These are phyloP conservation scores for Ariolimax columbianus DNA, from an alignment of 2,888 invertebrate genomes.

Conservation along the genomic window DNA sequence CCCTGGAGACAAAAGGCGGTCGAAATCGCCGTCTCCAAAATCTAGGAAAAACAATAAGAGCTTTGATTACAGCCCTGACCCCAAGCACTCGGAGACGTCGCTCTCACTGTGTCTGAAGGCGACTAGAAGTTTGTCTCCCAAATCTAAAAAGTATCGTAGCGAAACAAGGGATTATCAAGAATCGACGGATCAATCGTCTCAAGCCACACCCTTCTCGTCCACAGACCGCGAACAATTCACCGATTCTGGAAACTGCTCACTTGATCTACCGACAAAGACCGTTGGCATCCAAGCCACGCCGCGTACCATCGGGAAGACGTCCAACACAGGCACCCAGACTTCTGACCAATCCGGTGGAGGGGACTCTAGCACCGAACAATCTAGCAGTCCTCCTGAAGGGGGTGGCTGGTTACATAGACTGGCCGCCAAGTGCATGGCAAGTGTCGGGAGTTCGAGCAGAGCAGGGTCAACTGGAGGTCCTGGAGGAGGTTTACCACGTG, in stretches of 20 bases:
- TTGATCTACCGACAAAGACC: slow-evolving; percentile 51
- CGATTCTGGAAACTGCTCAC: slow-evolving; percentile 49
- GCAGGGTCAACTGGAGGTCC: slow-evolving; percentile 27
- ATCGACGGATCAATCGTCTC: slow-evolving; percentile 19
- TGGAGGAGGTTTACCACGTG: slow-evolving; percentile 54
- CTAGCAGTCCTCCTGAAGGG: slow-evolving; percentile 41
- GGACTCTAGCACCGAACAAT: slow-evolving; percentile 32
- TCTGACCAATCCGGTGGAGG: slow-evolving; percentile 27
- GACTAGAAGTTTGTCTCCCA: slow-evolving; percentile 45
- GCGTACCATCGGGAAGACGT: slow-evolving; percentile 50
- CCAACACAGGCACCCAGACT: slow-evolving; percentile 51
- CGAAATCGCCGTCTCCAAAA: slow-evolving; percentile 47
- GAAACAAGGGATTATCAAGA: slow-evolving; percentile 24
- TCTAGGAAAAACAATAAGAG: slow-evolving; percentile 30
- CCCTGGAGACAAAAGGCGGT: slow-evolving; percentile 35
- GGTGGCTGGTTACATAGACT: slow-evolving; percentile 43
- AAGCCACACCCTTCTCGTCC: slow-evolving; percentile 16
- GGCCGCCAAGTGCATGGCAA: slow-evolving; percentile 55
- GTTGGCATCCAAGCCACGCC: slow-evolving; percentile 50
- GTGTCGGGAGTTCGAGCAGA: slow-evolving; percentile 49
- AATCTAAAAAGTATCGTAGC: slow-evolving; percentile 38
- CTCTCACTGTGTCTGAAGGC: slow-evolving; percentile 49
- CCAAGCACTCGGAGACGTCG: slow-evolving; percentile 25
- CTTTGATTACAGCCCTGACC: slow-evolving; percentile 36
- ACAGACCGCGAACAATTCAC: slow-evolving; percentile 39